Percentiles rank a stretch among this genome's conserved stretches.
Evolutionary conservation across 92 coral and sea anemone species (phyloP).

Genomic region (Epizoanthus stellaris): DNA sequence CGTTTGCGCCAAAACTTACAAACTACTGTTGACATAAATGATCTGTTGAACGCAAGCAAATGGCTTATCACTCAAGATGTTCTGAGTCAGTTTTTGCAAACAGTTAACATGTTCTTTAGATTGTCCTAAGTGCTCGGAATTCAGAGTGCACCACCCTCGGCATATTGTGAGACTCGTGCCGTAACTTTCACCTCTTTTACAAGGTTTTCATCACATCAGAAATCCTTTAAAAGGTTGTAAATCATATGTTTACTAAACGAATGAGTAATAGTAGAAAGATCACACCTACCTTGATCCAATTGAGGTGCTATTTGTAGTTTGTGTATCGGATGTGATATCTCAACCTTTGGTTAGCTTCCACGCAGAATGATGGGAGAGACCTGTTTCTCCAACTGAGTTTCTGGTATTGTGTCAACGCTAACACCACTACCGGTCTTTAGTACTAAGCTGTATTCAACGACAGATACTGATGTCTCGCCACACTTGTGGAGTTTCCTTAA

Average conservation of each 20-base stretch:
- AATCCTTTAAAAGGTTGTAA: slow-evolving; percentile 14
- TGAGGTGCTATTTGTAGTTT: slow-evolving; percentile 1
- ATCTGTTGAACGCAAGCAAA: not conserved
- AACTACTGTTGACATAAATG: no score
- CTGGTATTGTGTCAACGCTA: not conserved
- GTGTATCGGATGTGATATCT: not conserved
- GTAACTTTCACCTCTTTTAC: slow-evolving; percentile 30
- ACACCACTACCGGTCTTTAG: not conserved
- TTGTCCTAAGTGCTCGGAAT: not conserved
- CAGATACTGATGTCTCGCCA: not conserved
- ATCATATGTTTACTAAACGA: not conserved
- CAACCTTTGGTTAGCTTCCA: not conserved
- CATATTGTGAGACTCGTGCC: slow-evolving; percentile 24
- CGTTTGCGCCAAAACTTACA: not conserved
- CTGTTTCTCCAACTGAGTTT: not conserved
- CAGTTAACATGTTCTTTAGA: not conserved
- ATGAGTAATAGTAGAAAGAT: not conserved
- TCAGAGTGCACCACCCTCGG: not conserved
- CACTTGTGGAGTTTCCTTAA: not conserved
- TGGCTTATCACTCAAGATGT: not conserved
- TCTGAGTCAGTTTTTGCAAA: not conserved
- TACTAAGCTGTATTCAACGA: not conserved
- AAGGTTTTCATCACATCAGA: slow-evolving; percentile 39
- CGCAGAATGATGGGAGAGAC: not conserved
- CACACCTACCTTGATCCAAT: slow-evolving; percentile 11